A percentile compares a stretch with the other conserved stretches of the same genome.
Conservation (phyloP, 2,797 vertebrate species). For the Sarcophilus harrisii region DNA sequence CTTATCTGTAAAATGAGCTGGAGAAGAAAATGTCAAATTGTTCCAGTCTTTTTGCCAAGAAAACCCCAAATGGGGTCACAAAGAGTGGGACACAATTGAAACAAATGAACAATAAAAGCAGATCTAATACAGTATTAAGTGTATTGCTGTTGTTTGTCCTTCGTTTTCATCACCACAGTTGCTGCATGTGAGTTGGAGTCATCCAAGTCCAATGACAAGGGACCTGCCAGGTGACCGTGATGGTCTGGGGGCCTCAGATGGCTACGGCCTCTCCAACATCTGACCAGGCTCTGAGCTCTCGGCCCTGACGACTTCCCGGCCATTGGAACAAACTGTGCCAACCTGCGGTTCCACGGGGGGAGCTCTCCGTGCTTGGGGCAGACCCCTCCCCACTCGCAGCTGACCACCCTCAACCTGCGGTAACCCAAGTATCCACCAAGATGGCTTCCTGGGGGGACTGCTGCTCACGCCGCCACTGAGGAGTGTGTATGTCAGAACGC, state of each 20-base stretch:
- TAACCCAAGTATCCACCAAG: accelerated
- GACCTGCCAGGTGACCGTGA: background rate
- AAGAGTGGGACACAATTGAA: background rate
- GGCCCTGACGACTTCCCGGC: too few relatives aligned
- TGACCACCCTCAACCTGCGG: background rate
- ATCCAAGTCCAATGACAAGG: background rate
- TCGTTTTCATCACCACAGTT: background rate
- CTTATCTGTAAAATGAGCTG: background rate
- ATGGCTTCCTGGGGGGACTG: background rate
- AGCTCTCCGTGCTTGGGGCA: background rate
- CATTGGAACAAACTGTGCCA: background rate
- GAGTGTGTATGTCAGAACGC: too few relatives aligned
- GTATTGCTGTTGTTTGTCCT: background rate
- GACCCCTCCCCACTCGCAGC: background rate
- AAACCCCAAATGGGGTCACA: background rate
- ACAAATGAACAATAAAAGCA: background rate
- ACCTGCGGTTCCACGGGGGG: background rate
- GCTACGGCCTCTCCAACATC: background rate
- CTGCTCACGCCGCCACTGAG: accelerated
- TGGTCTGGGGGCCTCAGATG: background rate
- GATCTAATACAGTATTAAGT: background rate
- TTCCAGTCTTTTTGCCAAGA: background rate
- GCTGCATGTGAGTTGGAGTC: background rate
- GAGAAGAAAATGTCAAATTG: background rate
- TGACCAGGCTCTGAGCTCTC: background rate